A percentile compares a stretch with the other conserved stretches of the same genome.
These are phyloP conservation scores for Pogonocichla stellata DNA, from an alignment of 2,113 vertebrate genomes.

Conservation along the genomic window DNA sequence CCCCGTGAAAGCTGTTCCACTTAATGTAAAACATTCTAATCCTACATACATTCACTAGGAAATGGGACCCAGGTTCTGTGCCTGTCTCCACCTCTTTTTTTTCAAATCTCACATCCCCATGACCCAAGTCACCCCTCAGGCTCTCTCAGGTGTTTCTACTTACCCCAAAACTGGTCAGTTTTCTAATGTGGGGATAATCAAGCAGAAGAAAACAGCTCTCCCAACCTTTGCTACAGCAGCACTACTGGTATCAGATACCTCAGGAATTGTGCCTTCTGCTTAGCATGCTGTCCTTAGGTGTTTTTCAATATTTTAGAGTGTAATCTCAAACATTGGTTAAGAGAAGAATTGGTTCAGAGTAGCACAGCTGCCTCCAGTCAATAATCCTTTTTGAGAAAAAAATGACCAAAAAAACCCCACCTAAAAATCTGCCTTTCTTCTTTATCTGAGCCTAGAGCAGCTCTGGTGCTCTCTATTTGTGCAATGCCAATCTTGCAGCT, in stretches of 20 bases:
- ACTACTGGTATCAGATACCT: neutral
- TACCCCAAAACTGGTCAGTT: neutral
- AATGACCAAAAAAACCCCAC: rapidly evolving
- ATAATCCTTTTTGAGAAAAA: neutral
- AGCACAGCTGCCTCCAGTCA: neutral
- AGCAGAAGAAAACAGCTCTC: neutral
- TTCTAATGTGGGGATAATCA: neutral
- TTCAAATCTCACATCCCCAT: neutral
- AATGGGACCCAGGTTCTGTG: neutral
- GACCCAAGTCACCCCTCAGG: neutral
- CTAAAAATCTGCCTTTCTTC: neutral
- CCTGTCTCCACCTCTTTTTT: neutral
- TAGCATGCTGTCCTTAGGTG: neutral
- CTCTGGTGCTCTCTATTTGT: neutral
- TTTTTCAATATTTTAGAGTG: neutral
- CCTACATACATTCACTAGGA: neutral
- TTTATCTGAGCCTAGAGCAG: neutral
- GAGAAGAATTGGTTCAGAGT: neutral
- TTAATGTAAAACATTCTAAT: neutral
- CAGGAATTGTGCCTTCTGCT: neutral
- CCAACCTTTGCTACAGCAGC: neutral
- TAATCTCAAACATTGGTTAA: neutral
- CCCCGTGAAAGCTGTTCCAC: neutral
- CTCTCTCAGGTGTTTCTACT: neutral
- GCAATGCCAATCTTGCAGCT: neutral